These are phyloP conservation scores for Acrossocheilus fasciatus DNA, from an alignment of 2,797 vertebrate genomes.

Conservation along the genomic window DNA sequence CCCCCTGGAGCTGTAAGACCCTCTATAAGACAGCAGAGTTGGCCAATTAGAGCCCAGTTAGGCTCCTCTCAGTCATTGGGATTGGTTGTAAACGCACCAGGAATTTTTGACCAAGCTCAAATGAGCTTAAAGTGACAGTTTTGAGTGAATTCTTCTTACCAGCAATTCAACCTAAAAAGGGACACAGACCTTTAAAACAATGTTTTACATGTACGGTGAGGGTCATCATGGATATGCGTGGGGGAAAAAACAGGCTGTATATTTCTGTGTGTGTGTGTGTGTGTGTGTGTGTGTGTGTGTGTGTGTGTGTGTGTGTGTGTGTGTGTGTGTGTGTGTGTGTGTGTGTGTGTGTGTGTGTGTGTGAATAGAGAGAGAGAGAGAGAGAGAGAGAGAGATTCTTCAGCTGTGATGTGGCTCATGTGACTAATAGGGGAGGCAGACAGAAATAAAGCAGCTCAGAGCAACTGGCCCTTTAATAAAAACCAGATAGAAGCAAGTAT, in stretches of 20 bases:
- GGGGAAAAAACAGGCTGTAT: neutral
- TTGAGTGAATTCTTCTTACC: neutral
- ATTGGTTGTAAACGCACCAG: slow-evolving; percentile 34
- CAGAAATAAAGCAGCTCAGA: slow-evolving; percentile 70
- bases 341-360: too few relatives aligned
- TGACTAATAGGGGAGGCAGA: slow-evolving; percentile 64
- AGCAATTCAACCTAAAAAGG: neutral
- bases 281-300: slow-evolving; percentile 2
- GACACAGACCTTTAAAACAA: neutral
- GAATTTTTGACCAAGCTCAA: slow-evolving; percentile 15
- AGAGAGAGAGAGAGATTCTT: neutral
- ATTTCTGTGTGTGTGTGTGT: neutral
- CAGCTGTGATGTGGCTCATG: slow-evolving; percentile 59
- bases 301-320: too few relatives aligned
- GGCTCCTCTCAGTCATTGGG: slow-evolving; percentile 4
- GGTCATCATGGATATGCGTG: neutral
- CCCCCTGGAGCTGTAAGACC: slow-evolving; percentile 50
- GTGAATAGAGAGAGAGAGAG: neutral
- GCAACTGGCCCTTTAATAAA: slow-evolving; percentile 52
- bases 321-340: too few relatives aligned
- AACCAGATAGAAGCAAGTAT: slow-evolving; percentile 44
- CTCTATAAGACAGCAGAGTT: slow-evolving; percentile 51
- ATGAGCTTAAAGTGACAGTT: neutral
- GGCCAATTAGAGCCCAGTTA: slow-evolving; percentile 49
- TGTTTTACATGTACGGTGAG: neutral